Base-by-base conservation (phyloP, 2,797 vertebrate species). In the Acomys russatus region DNA sequence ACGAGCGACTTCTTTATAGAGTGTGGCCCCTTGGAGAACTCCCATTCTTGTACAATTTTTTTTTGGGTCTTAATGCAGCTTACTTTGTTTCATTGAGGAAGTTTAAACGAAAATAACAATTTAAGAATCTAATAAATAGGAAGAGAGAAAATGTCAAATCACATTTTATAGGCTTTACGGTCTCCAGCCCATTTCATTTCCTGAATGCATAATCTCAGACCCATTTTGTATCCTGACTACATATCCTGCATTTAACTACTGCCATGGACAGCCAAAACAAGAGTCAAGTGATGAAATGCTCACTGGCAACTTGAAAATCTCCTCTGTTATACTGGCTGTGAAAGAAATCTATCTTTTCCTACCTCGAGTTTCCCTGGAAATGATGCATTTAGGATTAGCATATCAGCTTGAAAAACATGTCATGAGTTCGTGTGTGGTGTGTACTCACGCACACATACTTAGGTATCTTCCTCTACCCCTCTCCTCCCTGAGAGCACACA, bases 111-210 rank as follows among this genome's bases (percentile, higher is more conserved):
- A 97, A 89, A 94, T 78, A 92, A 92, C 64, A 88, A 94, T 89
- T 38, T 38, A 4, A 4, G 44, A 91, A 96, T 61, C 11, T 33
- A 94, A 90, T 82, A 95, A 84, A 92, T 94, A 71, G 77, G 44
- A 35, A 97, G 66, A 83, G 14, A 92, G 78, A 92, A 91, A 94
- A 92, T 68, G 68, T 79, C 73, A 51, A 93, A 56, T 97, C 79
- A 38, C 25, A 35, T 85, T 88, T 89, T 89, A 49, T 83, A 61
- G 11, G 61, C 71, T 86, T 82, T 79, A 17, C 61, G 6, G 7
- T 91, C 82, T 77, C 51, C 28, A 78, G 89, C 87, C 90, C 73
- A 35, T 96, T 97, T 92, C 90, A 93, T 94, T 96, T 96, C 89
- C 93, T 95, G 88, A 90, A 87, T 77, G 90, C 23, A 25, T 79